A percentile compares a stretch with the other conserved stretches of the same genome.
These are phyloP conservation scores for Aphelenchoides bicaudatus DNA, from an alignment of 2,888 invertebrate genomes.

Conservation along the genomic window DNA sequence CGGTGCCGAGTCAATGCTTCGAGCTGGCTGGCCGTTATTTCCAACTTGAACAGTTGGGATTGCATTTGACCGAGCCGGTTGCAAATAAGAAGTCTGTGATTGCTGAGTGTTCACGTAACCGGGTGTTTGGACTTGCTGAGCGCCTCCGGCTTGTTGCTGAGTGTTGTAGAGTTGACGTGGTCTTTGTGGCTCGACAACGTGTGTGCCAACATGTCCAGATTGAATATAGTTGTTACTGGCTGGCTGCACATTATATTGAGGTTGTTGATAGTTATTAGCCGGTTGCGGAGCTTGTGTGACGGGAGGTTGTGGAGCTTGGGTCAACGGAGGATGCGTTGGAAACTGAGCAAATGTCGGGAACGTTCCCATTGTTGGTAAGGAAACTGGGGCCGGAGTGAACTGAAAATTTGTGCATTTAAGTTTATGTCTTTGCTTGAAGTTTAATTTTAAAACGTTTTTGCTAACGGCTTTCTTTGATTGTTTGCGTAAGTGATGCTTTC, in stretches of 20 bases:
- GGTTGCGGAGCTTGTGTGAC: slow-evolving; percentile 24
- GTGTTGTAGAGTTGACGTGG: slow-evolving; percentile 29
- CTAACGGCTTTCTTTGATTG: no score
- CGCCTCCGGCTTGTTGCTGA: slow-evolving; percentile 2
- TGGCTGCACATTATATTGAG: slow-evolving; percentile 22
- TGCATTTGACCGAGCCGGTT: slow-evolving; percentile 12
- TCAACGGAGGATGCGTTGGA: slow-evolving; percentile 4
- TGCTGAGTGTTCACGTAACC: slow-evolving; percentile 7
- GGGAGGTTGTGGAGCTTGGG: slow-evolving; percentile 16
- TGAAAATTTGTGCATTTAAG: slow-evolving; percentile 4
- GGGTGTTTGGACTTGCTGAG: neutral
- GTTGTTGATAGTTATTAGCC: slow-evolving; percentile 24
- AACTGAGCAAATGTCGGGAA: slow-evolving; percentile 14
- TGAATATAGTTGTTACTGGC: slow-evolving; percentile 15
- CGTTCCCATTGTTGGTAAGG: slow-evolving; percentile 16
- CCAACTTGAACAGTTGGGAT: slow-evolving; percentile 1
- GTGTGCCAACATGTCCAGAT: slow-evolving; percentile 1
- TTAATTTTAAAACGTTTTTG: no score
- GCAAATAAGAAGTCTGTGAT: slow-evolving; percentile 1
- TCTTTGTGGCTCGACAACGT: slow-evolving; percentile 17
- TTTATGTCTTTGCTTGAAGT: neutral
- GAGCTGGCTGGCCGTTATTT: slow-evolving; percentile 12
- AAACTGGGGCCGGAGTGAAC: slow-evolving; percentile 23
- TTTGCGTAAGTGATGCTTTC: no score
- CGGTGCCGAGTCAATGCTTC: slow-evolving; percentile 18